Evolutionary conservation across 2,113 vertebrate species (phyloP).

Genomic region (Miniopterus natalensis): DNA sequence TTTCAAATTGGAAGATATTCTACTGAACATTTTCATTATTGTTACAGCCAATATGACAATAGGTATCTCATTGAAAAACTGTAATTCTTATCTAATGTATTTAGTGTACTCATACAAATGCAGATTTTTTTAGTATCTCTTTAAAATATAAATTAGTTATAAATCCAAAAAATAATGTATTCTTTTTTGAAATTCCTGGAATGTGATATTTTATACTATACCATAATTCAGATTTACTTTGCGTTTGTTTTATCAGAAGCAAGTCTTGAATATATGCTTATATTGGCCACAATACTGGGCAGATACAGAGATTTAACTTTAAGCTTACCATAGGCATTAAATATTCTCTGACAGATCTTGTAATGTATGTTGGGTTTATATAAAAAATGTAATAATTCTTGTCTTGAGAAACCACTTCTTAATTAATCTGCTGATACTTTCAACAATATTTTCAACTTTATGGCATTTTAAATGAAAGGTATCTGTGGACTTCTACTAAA

Average conservation of each 20-base stretch:
- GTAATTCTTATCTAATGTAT: neutral
- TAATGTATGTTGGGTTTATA: constrained; percentile 8
- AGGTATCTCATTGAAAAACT: neutral
- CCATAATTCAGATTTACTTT: neutral
- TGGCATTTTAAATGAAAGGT: constrained; percentile 57
- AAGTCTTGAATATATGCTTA: neutral
- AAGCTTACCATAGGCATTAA: constrained; percentile 14
- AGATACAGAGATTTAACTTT: constrained; percentile 18
- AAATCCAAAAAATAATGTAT: neutral
- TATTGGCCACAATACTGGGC: neutral
- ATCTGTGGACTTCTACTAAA: neutral
- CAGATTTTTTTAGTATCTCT: neutral
- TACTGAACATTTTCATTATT: constrained; percentile 17
- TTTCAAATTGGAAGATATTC: neutral
- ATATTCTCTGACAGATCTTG: neutral
- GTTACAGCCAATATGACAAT: neutral
- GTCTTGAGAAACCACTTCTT: constrained; percentile 62
- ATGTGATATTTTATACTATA: neutral
- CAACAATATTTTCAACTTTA: constrained; percentile 67
- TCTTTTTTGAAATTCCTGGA: constrained; percentile 11
- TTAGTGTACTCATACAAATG: neutral
- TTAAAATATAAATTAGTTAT: constrained; percentile 14
- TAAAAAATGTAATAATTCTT: constrained; percentile 62
- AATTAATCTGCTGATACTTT: constrained; percentile 71
- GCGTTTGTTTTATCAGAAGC: constrained; percentile 43